A percentile compares a stretch with the other conserved stretches of the same genome.
phyloP scores from a whole-genome alignment of 1,140 invertebrate genomes.

The Orussus abietinus region DNA sequence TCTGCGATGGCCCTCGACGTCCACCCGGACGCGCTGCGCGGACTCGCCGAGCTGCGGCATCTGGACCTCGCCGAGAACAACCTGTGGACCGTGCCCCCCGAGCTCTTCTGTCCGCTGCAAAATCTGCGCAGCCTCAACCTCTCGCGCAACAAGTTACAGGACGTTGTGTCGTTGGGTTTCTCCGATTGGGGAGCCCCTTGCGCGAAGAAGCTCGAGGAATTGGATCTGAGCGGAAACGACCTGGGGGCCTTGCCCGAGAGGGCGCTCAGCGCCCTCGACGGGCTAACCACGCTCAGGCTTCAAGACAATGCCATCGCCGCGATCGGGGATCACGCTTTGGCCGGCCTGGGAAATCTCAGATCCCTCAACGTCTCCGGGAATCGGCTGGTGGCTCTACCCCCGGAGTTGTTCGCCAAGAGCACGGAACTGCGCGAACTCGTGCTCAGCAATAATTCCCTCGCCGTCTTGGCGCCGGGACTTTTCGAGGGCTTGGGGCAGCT shows the following conservation, averaged over 20 bases:
- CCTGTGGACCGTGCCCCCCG: slow-evolving; percentile 70
- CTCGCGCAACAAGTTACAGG: slow-evolving; percentile 74
- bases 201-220: slow-evolving; percentile 61
- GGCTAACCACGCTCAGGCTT: slow-evolving; percentile 62
- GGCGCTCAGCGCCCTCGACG: slow-evolving; percentile 64
- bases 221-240: slow-evolving; percentile 74
- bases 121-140: slow-evolving; percentile 69
- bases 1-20: slow-evolving; percentile 73
- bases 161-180: slow-evolving; percentile 68
- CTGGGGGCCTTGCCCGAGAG: slow-evolving; percentile 65
- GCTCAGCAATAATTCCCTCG: slow-evolving; percentile 76
- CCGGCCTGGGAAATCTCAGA: slow-evolving; percentile 62
- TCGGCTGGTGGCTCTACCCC: slow-evolving; percentile 67
- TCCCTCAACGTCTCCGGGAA: slow-evolving; percentile 76
- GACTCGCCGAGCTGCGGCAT: slow-evolving; percentile 63
- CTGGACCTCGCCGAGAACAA: slow-evolving; percentile 78
- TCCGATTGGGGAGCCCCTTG: slow-evolving; percentile 62
- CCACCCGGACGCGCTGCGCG: slow-evolving; percentile 65
- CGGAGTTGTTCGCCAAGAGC: slow-evolving; percentile 68
- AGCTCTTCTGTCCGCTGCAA: slow-evolving; percentile 71
- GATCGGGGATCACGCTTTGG: slow-evolving; percentile 68
- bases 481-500: slow-evolving; percentile 73
- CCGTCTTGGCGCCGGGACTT: slow-evolving; percentile 70
- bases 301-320: slow-evolving; percentile 72
- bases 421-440: slow-evolving; percentile 67